These are phyloP conservation scores for Cantharis rustica DNA, from an alignment of 2,888 invertebrate species.

Conservation along the genomic window DNA sequence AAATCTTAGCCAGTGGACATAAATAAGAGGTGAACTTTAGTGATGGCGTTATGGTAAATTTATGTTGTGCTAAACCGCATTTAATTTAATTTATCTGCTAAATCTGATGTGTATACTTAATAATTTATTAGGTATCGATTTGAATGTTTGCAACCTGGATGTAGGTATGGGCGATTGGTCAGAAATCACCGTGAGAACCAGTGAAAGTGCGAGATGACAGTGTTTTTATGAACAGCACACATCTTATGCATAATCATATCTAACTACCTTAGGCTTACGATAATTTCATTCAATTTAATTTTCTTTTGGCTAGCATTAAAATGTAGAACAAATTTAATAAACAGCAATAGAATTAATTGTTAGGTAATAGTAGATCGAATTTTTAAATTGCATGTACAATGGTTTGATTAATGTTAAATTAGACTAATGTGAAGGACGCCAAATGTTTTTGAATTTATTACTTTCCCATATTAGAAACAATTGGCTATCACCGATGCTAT, in stretches of 20 bases:
- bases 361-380: neutral
- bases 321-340: neutral
- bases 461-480: neutral
- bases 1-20: neutral
- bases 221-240: conserved; percentile 38
- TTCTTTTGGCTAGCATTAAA: conserved; percentile 5
- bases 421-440: neutral
- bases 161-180: conserved; percentile 24
- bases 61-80: conserved; percentile 1
- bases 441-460: conserved; percentile 2
- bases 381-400: neutral
- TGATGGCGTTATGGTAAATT: neutral
- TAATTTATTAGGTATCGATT: conserved; percentile 8
- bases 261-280: conserved; percentile 40
- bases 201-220: conserved; percentile 52
- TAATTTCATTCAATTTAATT: conserved; percentile 31
- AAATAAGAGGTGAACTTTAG: neutral
- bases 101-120: neutral
- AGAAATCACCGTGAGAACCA: conserved; percentile 48
- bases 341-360: conserved; percentile 1
- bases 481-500: neutral
- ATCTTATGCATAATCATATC: conserved; percentile 41
- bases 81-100: conserved; percentile 4
- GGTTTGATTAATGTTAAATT: neutral
- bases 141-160: conserved; percentile 24